Evolutionary conservation across 2,797 vertebrate genomes (phyloP), one percentile per base, ranked within the genome.

Genomic region (Phaenicophaeus curvirostris): DNA sequence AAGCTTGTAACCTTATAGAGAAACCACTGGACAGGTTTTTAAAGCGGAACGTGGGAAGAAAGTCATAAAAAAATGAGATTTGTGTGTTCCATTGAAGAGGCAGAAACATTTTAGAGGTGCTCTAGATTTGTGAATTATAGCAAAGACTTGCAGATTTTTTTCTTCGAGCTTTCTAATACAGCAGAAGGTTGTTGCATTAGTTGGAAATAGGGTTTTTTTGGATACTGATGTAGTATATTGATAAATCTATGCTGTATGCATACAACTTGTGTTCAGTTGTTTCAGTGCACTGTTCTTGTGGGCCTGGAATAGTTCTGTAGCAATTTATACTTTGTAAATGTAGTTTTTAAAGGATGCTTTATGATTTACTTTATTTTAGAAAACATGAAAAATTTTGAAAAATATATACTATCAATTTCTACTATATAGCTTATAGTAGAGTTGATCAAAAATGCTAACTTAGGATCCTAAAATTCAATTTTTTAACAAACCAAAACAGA

Each of bases 401-500:
- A 37, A 19, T 37, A 30, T n/a, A 8, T 20, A 31, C 35, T 51
- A 50, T 44, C 18, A 51, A 23, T 35, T 57, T 74, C 27, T 61
- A 35, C 24, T 69, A 1, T 63, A 6, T 30, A 75, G 35, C n/a
- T 83, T 58, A 19, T 58, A 58, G 63, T 33, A 53, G 61, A 63
- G 33, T 37, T 63, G 67, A 72, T 94, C 83, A 89, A 82, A 93
- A 68, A 86, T 16, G 33, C 82, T 89, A 46, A 78, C 92, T 84
- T 84, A 88, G 68, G 66, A 87, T 91, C 61, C 68, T 79, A 50
- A 89, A 82, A 75, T 67, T 73, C 61, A 79, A 46, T 91, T 94
- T 53, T 92, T 86, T 85, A 83, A n/a, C 94, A 63, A 68, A 87
- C 25, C 39, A 88, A 68, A 87, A 25, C 39, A 88, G 93, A 83